Conservation (phyloP, 2,113 vertebrate species). For the Cyrtonyx montezumae region DNA sequence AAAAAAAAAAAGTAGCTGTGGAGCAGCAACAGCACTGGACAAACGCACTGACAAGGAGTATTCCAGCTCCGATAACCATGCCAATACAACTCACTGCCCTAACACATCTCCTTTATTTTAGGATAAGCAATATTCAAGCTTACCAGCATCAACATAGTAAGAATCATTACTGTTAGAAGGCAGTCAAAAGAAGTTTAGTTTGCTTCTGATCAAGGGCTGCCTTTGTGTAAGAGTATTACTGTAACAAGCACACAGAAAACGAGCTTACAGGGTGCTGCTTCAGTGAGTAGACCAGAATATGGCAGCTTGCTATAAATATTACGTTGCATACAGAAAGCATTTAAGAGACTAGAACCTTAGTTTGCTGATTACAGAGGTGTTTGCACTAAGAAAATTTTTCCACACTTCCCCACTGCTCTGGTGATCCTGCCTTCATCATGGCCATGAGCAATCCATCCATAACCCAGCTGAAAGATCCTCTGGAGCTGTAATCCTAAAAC, state of each 20-base stretch:
- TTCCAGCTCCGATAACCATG: background rate
- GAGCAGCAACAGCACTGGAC: background rate
- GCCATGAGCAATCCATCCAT: background rate
- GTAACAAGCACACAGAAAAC: too few relatives aligned
- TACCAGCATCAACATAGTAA: background rate
- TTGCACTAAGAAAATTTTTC: background rate
- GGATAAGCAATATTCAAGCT: background rate
- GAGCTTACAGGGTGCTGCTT: background rate
- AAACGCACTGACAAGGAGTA: background rate
- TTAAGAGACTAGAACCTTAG: background rate
- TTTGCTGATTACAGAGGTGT: background rate
- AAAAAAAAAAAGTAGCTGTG: background rate
- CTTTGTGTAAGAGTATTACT: background rate
- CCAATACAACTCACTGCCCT: background rate
- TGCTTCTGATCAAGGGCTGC: background rate
- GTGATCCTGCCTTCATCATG: background rate
- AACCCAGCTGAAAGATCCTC: background rate
- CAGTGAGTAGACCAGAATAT: background rate
- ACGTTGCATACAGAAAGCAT: background rate
- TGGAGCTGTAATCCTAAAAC: background rate
- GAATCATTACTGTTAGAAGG: background rate
- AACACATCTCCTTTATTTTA: background rate
- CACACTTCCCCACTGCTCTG: background rate
- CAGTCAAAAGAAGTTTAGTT: background rate
- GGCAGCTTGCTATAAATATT: background rate